Base-by-base conservation (phyloP, 1,140 invertebrate species). In the Cecropterus lyciades region DNA sequence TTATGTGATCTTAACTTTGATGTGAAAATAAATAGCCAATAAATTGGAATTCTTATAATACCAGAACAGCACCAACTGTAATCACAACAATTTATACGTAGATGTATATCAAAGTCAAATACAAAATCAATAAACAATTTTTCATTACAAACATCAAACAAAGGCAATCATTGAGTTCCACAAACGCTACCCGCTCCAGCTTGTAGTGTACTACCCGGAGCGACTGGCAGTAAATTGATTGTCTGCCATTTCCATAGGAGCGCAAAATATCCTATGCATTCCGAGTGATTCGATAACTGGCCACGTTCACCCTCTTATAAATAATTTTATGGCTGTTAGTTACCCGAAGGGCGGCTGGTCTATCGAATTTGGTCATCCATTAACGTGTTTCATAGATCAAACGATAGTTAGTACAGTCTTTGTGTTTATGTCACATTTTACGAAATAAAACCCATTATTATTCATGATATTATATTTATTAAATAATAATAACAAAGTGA, bases 181-280 rank as follows among this genome's bases (percentile, higher is more conserved):
- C 56, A 59, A 59, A 62, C 30, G 27, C 17, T 33, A 45, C 15
- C 27, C 7, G 30, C 40, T 6, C 15, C 45, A 42, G 16, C 37
- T 56, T 62, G 45, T 60, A 59, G 45, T 59, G 42, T 40, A 62
- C 57, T 45, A 49, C 69, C 70, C 59, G 24, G 13, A 66, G 52
- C 73, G 76, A 79, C 77, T 75, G 67, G 67, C 67, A 68, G 48
- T 64, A 82, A 83, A 82, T 82, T 73, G 74, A 77, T 76, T 69
- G 51, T 71, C 59, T 67, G 63, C 65, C 65, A 60, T 77, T 63
- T 69, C 67, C 73, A 69, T 72, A 75, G 69, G 62, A 73, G 82
- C 84, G 79, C 64, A 78, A 84, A 87, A 87, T 84, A 85, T 82
- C 80, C 82, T 77, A 87, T 87, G 81, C 81, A 87, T 87, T 82